Conservation (phyloP, 2,113 vertebrate genomes). For the Enhydra lutris region DNA sequence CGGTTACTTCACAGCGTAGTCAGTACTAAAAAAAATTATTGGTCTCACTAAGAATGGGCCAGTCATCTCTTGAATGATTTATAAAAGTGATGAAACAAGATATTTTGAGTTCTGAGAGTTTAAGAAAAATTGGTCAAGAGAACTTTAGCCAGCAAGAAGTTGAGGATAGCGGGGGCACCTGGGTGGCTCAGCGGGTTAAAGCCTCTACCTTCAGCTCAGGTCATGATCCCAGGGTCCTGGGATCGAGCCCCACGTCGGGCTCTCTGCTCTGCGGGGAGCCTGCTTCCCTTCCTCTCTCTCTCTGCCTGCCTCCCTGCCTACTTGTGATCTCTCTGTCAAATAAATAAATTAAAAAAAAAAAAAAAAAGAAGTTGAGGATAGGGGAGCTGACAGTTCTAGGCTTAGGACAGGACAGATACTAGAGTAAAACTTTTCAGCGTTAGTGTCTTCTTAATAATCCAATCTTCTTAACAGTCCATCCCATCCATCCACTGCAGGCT, state of each 20-base stretch:
- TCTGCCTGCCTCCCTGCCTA: too few relatives aligned
- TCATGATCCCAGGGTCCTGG: too few relatives aligned
- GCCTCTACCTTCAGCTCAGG: too few relatives aligned
- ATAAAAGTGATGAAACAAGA: not conserved
- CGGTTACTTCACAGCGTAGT: not conserved
- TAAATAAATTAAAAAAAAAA: too few relatives aligned
- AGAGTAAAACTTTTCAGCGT: not conserved
- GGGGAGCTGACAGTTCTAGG: not conserved
- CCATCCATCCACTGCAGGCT: not conserved
- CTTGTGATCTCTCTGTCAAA: too few relatives aligned
- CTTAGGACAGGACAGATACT: not conserved
- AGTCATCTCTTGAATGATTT: not conserved
- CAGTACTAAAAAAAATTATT: not conserved
- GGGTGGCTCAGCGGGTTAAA: too few relatives aligned
- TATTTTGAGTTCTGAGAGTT: not conserved
- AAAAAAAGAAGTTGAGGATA: not conserved
- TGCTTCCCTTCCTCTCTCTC: too few relatives aligned
- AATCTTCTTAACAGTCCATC: not conserved
- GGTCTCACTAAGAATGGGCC: not conserved
- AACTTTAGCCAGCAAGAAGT: not conserved
- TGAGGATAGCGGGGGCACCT: too few relatives aligned
- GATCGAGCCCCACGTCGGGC: too few relatives aligned
- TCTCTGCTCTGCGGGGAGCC: too few relatives aligned
- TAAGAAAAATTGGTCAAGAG: not conserved
- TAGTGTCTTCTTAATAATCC: not conserved